A percentile compares a stretch with the other conserved stretches of the same genome.
These are phyloP conservation scores for Tetrax tetrax DNA, from an alignment of 2,113 vertebrate species.

Conservation along the genomic window DNA sequence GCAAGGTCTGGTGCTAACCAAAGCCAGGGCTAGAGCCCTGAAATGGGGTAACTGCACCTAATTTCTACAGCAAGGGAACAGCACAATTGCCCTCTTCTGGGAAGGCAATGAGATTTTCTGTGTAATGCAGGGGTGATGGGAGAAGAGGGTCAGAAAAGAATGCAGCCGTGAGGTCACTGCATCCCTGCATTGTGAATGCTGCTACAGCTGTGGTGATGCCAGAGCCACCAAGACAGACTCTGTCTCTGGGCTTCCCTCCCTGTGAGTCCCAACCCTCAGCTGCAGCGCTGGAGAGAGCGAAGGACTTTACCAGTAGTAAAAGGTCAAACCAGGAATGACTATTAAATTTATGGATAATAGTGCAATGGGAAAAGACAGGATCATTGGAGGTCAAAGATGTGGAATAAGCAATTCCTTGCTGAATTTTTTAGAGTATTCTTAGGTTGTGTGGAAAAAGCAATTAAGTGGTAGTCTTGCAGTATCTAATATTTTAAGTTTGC, in stretches of 20 bases:
- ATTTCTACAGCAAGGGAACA: neutral
- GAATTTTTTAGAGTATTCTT: neutral
- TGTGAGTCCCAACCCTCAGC: neutral
- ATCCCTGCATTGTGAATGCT: rapidly evolving
- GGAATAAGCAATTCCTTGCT: neutral
- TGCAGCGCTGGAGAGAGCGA: neutral
- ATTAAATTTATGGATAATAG: neutral
- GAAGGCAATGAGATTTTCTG: neutral
- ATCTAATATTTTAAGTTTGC: constrained; percentile 47
- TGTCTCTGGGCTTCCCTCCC: neutral
- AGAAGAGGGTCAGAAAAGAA: neutral
- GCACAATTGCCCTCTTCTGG: neutral
- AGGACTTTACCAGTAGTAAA: neutral
- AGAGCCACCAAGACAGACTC: neutral
- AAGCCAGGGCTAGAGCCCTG: neutral
- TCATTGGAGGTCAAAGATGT: neutral
- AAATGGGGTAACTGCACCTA: neutral
- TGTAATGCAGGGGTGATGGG: neutral
- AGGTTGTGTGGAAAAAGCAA: constrained; percentile 10
- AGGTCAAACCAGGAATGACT: neutral
- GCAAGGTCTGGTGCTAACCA: neutral
- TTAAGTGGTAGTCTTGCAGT: neutral
- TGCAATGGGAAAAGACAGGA: neutral
- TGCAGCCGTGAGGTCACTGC: neutral
- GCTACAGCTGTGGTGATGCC: neutral